Conservation (phyloP, 2,888 invertebrate genomes). For the Fissipunctia ypsillon region DNA sequence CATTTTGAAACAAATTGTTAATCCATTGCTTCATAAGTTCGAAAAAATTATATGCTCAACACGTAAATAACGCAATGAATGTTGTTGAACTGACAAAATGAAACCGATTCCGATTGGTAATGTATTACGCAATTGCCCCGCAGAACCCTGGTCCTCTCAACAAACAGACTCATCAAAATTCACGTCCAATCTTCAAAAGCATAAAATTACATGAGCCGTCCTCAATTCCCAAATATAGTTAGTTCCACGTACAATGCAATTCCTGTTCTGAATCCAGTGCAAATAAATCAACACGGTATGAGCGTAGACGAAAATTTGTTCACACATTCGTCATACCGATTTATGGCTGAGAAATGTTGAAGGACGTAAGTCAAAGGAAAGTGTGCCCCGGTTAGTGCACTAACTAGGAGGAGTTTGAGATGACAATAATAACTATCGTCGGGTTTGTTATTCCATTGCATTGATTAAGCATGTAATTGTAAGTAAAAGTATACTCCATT, state of each 20-base stretch:
- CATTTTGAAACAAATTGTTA: too few relatives aligned
- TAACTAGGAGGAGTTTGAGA: constrained; percentile 15
- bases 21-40: too few relatives aligned
- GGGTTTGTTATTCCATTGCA: neutral
- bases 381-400: constrained; percentile 33
- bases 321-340: constrained; percentile 66
- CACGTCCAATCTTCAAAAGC: constrained; percentile 44
- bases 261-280: constrained; percentile 40
- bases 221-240: constrained; percentile 62
- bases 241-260: constrained; percentile 50
- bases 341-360: constrained; percentile 54
- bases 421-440: neutral
- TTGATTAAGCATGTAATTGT: too few relatives aligned
- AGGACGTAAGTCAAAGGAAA: constrained; percentile 55
- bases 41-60: too few relatives aligned
- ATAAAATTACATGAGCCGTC: constrained; percentile 59
- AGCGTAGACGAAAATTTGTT: constrained; percentile 58
- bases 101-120: too few relatives aligned
- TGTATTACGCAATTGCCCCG: too few relatives aligned
- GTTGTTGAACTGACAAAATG: too few relatives aligned
- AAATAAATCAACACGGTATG: constrained; percentile 56
- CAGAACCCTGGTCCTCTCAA: constrained; percentile 14
- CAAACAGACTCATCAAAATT: constrained; percentile 46
- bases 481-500: too few relatives aligned
- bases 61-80: too few relatives aligned